Percentiles rank a stretch among this genome's conserved stretches.
These are phyloP conservation scores for Platalea minor DNA, from an alignment of 2,797 vertebrate genomes.

Conservation along the genomic window DNA sequence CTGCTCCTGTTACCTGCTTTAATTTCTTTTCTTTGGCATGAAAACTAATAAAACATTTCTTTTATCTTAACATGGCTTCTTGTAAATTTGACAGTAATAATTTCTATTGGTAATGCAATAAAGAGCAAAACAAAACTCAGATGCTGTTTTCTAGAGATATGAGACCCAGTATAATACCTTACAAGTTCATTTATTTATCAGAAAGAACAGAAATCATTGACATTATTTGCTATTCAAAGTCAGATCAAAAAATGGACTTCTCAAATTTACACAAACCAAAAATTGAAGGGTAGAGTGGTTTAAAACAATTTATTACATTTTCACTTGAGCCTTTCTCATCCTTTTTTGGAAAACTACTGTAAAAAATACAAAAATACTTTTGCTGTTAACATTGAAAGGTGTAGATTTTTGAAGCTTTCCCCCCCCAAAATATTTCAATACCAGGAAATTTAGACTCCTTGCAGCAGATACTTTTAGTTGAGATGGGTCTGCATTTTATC, in stretches of 20 bases:
- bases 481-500: conserved; percentile 1
- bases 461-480: neutral
- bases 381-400: neutral
- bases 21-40: conserved; percentile 12
- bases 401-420: neutral
- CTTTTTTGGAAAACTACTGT: neutral
- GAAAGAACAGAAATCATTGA: neutral
- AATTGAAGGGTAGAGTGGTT: neutral
- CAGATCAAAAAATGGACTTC: neutral
- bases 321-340: neutral
- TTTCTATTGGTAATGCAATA: neutral
- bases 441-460: neutral
- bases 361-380: neutral
- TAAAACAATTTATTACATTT: neutral
- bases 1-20: conserved; percentile 25
- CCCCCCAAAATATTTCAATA: neutral
- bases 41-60: conserved; percentile 21
- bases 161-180: neutral
- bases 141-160: neutral
- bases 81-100: neutral
- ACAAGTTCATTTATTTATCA: neutral
- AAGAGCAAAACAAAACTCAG: neutral
- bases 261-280: neutral
- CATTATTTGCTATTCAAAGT: neutral
- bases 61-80: neutral